Base-by-base conservation (phyloP, 2,797 vertebrate species). In the Mormyrops boulengeri region DNA sequence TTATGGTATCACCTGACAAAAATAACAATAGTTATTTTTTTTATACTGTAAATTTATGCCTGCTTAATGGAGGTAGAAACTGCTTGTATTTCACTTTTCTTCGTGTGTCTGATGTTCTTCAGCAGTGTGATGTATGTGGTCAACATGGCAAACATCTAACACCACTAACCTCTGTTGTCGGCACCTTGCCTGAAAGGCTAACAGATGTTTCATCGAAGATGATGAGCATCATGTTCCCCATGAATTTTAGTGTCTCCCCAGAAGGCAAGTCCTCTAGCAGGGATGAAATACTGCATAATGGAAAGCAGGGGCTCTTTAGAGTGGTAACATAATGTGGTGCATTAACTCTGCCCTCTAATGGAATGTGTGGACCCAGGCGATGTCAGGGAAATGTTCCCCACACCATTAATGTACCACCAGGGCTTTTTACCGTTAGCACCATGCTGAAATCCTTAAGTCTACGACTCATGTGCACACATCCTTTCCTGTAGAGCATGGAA, bases 291-390 rank as follows among this genome's bases (percentile, higher is more conserved):
- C 49, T 38, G 52, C 30, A 55, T 55, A 87, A 87, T 87, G 52
- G 52, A 55, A 7, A 55, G 85, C 85, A 87, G 85, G 49, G 26
- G 26, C 52, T 87, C 17, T 87, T 57, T 87, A 55, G 85, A 53
- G 85, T 87, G 85, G 85, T 55, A 55, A 85, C 47, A 85, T 85
- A 85, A 85, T 85, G 50, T 30, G 49, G 14, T 6, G 34, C 52
- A 87, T 87, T 55, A 87, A 87, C 85, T 87, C 50, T 87, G 50
- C 85, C 50, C 52, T 87, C 30, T 41, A 55, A 38, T 87, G 52
- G 52, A 87, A 87, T 57, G 8, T 53, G 52, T 88, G 38, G 57
- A 6, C 55, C 55, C 87, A 62, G n/a, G 38, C 17, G 14, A 88
- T 22, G 41, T 88, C 53, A 88, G 19, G 34, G 22, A 55, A 53